A percentile compares a stretch with the other conserved stretches of the same genome.
Evolutionary conservation across 2,797 vertebrate genomes (phyloP).

Genomic region (Hephaestus fuliginosus): DNA sequence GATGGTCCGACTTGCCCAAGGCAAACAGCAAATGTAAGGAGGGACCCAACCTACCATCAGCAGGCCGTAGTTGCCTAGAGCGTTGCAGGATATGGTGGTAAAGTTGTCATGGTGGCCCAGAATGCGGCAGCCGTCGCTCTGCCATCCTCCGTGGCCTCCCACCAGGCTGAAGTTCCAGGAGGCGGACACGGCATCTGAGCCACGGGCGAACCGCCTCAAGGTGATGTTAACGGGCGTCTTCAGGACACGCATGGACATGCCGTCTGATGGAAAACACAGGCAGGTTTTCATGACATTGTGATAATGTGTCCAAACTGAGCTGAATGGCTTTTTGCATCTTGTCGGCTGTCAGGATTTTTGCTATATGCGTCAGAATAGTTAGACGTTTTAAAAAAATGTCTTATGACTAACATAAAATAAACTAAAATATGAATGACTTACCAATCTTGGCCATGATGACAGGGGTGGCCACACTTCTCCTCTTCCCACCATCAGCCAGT

Average conservation of each 20-base stretch:
- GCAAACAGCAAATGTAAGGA: neutral
- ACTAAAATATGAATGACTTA: slow-evolving; percentile 78
- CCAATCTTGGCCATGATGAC: slow-evolving; percentile 96
- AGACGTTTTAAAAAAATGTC: no score
- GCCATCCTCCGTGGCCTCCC: slow-evolving; percentile 95
- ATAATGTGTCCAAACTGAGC: neutral
- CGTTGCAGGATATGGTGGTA: slow-evolving; percentile 93
- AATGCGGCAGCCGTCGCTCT: slow-evolving; percentile 92
- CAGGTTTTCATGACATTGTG: neutral
- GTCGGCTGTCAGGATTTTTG: neutral
- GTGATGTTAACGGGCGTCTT: slow-evolving; percentile 91
- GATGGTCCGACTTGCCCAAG: neutral
- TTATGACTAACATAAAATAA: neutral
- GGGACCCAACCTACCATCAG: slow-evolving; percentile 89
- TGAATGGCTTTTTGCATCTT: neutral
- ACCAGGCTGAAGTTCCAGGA: slow-evolving; percentile 94
- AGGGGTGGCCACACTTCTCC: slow-evolving; percentile 92
- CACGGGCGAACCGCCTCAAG: slow-evolving; percentile 90
- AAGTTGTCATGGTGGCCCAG: slow-evolving; percentile 93
- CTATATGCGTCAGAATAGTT: neutral
- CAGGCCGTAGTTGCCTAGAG: slow-evolving; percentile 94
- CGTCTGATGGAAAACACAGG: slow-evolving; percentile 82
- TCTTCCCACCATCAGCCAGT: slow-evolving; percentile 90
- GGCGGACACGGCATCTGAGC: slow-evolving; percentile 91
- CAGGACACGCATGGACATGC: slow-evolving; percentile 80